Conservation (phyloP, 2,888 invertebrate species). For the Pollenia angustigena region DNA sequence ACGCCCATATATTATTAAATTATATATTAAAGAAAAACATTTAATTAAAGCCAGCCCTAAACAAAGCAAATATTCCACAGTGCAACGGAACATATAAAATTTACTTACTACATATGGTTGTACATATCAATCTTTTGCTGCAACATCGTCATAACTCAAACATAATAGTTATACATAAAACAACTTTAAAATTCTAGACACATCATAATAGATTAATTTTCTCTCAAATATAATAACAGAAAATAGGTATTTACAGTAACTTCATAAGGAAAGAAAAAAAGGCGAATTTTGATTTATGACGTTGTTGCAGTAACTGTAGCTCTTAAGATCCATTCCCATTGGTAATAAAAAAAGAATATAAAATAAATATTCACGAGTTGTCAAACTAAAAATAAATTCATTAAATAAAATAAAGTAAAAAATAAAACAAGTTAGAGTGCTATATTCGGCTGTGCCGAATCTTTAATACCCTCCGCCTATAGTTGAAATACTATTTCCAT, state of each 20-base stretch:
- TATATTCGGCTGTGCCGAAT: too few species aligned
- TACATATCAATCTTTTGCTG: too few species aligned
- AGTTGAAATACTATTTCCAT: too few species aligned
- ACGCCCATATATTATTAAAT: not conserved
- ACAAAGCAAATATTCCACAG: constrained; percentile 10
- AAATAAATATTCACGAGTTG: constrained; percentile 38
- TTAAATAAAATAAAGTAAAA: constrained; percentile 7
- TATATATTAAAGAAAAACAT: not conserved
- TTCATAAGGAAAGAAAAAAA: too few species aligned
- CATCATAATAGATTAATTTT: too few species aligned
- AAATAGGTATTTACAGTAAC: too few species aligned
- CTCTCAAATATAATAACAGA: too few species aligned
- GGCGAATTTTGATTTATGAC: too few species aligned
- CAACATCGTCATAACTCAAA: not conserved
- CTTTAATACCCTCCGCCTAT: too few species aligned
- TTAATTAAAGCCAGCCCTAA: not conserved
- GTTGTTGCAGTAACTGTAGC: not conserved
- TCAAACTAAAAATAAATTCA: constrained; percentile 48
- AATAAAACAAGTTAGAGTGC: too few species aligned
- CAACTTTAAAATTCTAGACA: too few species aligned
- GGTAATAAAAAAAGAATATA: not conserved
- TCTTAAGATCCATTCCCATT: not conserved
- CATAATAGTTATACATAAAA: too few species aligned
- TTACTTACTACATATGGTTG: not conserved
- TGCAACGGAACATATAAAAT: constrained; percentile 1